Conservation (phyloP, 2,888 invertebrate genomes). For the Drosophila neotestacea region DNA sequence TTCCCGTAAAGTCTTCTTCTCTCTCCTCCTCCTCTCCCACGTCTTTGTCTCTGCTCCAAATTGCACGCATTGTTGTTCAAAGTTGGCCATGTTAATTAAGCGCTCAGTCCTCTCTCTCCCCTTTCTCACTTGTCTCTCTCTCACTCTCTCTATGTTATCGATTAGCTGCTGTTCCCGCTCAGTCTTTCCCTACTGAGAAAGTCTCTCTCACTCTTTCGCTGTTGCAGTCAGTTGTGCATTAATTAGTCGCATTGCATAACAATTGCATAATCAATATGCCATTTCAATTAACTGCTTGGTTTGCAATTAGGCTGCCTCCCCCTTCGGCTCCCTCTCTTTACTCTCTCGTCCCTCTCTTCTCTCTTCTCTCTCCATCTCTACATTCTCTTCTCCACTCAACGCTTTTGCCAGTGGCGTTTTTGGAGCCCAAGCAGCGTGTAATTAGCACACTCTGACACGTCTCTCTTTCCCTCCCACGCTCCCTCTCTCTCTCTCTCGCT, state of each 20-base stretch:
- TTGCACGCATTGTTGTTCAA: constrained; percentile 59
- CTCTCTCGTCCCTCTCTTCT: not conserved
- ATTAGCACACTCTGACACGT: constrained; percentile 55
- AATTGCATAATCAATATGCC: constrained; percentile 79
- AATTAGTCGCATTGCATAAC: constrained; percentile 73
- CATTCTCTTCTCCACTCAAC: not conserved
- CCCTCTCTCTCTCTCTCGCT: not conserved
- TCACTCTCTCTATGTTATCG: constrained; percentile 39
- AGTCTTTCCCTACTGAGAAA: not conserved
- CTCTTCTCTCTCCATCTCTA: not conserved
- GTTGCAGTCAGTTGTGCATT: constrained; percentile 45
- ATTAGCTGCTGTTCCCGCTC: constrained; percentile 46
- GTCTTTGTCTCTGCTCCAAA: constrained; percentile 25
- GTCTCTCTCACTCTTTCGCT: not conserved
- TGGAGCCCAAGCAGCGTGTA: constrained; percentile 48
- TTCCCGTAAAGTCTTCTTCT: not conserved
- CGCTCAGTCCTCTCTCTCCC: constrained; percentile 11
- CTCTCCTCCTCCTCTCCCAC: not conserved
- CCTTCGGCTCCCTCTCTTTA: constrained; percentile 22
- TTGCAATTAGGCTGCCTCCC: constrained; percentile 46
- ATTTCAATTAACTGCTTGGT: constrained; percentile 59
- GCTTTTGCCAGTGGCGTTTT: constrained; percentile 23
- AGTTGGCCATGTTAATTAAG: constrained; percentile 71
- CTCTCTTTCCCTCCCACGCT: constrained; percentile 5
- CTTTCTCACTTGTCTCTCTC: not conserved